These are phyloP conservation scores for Lophius americanus DNA, from an alignment of 2,797 vertebrate genomes.

Conservation along the genomic window DNA sequence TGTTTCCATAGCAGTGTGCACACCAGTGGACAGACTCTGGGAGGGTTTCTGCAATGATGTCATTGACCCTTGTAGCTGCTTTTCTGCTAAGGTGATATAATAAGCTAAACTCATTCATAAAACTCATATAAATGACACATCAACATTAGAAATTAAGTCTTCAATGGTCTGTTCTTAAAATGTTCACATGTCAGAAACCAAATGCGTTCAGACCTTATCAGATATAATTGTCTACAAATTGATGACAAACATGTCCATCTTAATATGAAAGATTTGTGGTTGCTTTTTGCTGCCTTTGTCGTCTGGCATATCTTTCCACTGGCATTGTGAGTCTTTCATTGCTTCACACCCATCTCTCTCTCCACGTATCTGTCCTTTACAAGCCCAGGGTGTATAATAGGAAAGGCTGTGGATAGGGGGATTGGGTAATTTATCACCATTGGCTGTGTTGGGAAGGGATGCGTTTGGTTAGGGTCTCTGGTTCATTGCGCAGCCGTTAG, in stretches of 20 bases:
- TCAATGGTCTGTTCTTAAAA: constrained; percentile 6
- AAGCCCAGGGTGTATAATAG: constrained; percentile 59
- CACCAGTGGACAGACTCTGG: constrained; percentile 55
- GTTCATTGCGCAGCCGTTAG: constrained; percentile 64
- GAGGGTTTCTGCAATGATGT: constrained; percentile 73
- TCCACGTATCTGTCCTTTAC: constrained; percentile 41
- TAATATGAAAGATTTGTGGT: constrained; percentile 24
- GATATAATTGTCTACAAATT: constrained; percentile 30
- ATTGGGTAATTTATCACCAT: constrained; percentile 76
- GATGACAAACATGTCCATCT: constrained; percentile 18
- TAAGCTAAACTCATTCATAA: constrained; percentile 16
- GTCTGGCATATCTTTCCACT: constrained; percentile 34
- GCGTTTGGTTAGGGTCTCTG: constrained; percentile 56
- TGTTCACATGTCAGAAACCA: constrained; percentile 2
- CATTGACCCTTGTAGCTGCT: constrained; percentile 62
- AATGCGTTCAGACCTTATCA: background rate
- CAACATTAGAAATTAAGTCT: constrained; percentile 16
- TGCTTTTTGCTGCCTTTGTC: constrained; percentile 42
- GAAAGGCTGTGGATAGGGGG: constrained; percentile 49
- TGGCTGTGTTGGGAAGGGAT: constrained; percentile 57
- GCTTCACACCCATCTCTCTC: constrained; percentile 32
- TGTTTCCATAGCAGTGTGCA: constrained; percentile 74
- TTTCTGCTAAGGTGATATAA: constrained; percentile 53
- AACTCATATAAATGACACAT: constrained; percentile 14
- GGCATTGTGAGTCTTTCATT: constrained; percentile 35